Evolutionary conservation across 2,113 vertebrate genomes (phyloP).

Genomic region (Oxyruncus cristatus): DNA sequence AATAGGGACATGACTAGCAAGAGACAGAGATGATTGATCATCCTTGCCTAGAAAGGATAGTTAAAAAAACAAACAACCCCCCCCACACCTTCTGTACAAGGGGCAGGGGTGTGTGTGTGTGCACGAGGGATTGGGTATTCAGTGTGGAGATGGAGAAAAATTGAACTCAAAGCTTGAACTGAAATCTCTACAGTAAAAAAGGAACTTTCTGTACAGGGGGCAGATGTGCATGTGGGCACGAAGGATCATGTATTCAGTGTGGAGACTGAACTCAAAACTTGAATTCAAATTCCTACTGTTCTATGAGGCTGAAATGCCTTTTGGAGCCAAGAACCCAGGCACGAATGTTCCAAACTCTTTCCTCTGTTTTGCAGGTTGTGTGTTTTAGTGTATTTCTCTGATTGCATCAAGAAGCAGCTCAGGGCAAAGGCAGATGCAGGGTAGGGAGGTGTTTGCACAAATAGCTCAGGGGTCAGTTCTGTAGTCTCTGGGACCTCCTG

Average conservation of each 20-base stretch:
- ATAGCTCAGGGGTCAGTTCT: not conserved
- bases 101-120: not conserved
- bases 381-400: not conserved
- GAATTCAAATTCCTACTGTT: not conserved
- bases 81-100: not conserved
- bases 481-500: not conserved
- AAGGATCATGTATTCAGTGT: not conserved
- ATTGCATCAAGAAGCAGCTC: not conserved
- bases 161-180: not conserved
- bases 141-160: not conserved
- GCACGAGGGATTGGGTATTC: not conserved
- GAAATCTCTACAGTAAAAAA: not conserved
- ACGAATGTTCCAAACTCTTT: not conserved
- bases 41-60: not conserved
- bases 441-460: not conserved
- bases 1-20: constrained; percentile 38
- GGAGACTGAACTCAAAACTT: not conserved
- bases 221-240: not conserved
- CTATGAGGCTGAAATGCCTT: not conserved
- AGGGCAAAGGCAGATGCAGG: not conserved
- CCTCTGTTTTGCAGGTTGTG: not conserved
- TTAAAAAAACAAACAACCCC: constrained; percentile 1
- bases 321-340: not conserved
- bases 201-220: not conserved
- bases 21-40: constrained; percentile 37